phyloP scores from a whole-genome alignment of 2,113 vertebrate species.

The Sciurus niger region DNA sequence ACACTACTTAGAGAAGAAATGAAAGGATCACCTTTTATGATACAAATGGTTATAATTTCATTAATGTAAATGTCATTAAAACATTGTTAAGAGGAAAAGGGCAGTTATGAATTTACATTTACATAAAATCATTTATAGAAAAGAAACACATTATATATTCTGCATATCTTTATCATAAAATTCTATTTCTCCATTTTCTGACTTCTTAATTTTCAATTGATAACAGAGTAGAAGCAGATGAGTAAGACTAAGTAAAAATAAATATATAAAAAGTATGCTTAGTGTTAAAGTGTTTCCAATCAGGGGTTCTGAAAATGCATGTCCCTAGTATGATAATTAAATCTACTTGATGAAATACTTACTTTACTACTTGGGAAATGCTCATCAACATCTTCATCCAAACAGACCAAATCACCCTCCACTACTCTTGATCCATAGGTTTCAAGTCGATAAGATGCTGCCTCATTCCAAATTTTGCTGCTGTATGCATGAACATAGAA shows the following conservation, averaged over 20 bases:
- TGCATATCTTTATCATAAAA: background rate
- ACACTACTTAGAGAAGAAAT: background rate
- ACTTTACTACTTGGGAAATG: constrained; percentile 85
- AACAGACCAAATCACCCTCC: constrained; percentile 93
- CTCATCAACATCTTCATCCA: constrained; percentile 69
- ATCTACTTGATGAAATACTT: constrained; percentile 69
- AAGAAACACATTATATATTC: background rate
- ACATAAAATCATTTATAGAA: background rate
- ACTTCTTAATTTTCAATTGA: background rate
- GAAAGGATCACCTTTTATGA: background rate
- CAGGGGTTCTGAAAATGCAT: background rate
- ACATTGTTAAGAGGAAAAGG: constrained; percentile 36
- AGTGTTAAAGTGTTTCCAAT: constrained; percentile 5
- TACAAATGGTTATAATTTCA: background rate
- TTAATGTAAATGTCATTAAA: constrained; percentile 17
- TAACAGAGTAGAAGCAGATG: background rate
- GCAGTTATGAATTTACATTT: background rate
- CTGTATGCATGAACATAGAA: constrained; percentile 97
- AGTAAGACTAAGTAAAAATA: background rate
- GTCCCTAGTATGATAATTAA: background rate
- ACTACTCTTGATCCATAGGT: constrained; percentile 90
- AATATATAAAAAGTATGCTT: background rate
- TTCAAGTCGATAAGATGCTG: constrained; percentile 90
- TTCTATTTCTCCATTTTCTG: background rate
- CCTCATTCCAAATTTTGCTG: constrained; percentile 97